Conservation (phyloP, 2,113 vertebrate species). For the Grammomys dolichurus region DNA sequence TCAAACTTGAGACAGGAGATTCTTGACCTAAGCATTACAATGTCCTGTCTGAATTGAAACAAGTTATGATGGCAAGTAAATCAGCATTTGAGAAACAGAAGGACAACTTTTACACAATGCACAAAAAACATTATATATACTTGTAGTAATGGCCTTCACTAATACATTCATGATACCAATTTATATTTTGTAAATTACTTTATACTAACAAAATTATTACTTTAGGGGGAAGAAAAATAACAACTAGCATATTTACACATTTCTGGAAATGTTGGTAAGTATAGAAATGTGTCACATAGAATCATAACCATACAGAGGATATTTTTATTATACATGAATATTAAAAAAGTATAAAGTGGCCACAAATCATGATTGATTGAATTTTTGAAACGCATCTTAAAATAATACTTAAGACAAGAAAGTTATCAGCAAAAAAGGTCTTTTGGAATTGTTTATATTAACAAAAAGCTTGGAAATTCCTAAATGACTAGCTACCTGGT, state of each 20-base stretch:
- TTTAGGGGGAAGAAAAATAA: neutral
- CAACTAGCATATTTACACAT: neutral
- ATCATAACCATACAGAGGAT: slow-evolving; percentile 9
- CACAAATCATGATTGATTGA: neutral
- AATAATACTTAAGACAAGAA: slow-evolving; percentile 15
- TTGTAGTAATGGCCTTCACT: neutral
- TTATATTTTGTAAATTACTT: slow-evolving; percentile 9
- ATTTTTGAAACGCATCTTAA: slow-evolving; percentile 16
- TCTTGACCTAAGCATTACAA: too few species aligned
- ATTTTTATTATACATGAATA: slow-evolving; percentile 21
- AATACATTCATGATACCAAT: neutral
- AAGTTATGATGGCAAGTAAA: too few species aligned
- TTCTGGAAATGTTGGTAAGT: slow-evolving; percentile 28
- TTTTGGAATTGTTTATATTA: slow-evolving; percentile 21
- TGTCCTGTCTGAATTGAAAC: too few species aligned
- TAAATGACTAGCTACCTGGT: neutral
- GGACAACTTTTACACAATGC: too few species aligned
- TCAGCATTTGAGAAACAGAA: too few species aligned
- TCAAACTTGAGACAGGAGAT: too few species aligned
- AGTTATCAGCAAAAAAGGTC: neutral
- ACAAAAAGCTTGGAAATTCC: neutral
- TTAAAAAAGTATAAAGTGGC: slow-evolving; percentile 19
- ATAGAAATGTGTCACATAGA: neutral
- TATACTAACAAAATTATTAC: neutral
- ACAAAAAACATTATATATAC: too few species aligned